Conservation (phyloP, 2,797 vertebrate genomes). For the Sarcoramphus papa region DNA sequence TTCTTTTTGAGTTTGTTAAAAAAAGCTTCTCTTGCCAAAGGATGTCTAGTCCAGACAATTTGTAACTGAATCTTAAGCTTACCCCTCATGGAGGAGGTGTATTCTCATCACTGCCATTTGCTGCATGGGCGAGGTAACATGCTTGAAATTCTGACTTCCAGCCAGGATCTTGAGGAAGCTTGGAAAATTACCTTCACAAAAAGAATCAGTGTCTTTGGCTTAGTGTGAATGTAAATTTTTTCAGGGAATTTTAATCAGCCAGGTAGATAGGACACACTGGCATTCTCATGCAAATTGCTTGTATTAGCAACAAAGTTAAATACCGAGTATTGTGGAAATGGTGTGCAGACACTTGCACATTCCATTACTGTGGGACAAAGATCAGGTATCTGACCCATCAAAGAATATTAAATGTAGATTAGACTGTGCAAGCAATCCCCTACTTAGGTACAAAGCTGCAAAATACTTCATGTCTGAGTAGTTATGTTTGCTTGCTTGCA, state of each 20-base stretch:
- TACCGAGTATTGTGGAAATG: background rate
- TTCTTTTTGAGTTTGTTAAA: background rate
- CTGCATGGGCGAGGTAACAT: background rate
- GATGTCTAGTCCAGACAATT: background rate
- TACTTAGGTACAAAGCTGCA: background rate
- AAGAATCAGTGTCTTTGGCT: background rate
- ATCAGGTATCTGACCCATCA: background rate
- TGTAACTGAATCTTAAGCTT: background rate
- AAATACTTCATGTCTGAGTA: background rate
- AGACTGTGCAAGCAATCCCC: background rate
- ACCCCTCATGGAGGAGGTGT: background rate
- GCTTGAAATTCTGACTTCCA: background rate
- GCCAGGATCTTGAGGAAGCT: background rate
- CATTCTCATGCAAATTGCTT: background rate
- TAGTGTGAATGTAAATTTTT: background rate
- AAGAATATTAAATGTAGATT: background rate
- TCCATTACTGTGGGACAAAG: background rate
- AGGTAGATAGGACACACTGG: background rate
- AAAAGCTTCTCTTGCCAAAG: background rate
- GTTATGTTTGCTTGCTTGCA: background rate
- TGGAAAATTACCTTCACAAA: background rate
- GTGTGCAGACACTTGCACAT: background rate
- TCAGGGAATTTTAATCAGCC: background rate
- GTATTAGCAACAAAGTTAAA: background rate
- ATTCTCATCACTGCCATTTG: background rate